phyloP scores from a whole-genome alignment of 2,113 vertebrate genomes.

The Ceyx margarethae region DNA sequence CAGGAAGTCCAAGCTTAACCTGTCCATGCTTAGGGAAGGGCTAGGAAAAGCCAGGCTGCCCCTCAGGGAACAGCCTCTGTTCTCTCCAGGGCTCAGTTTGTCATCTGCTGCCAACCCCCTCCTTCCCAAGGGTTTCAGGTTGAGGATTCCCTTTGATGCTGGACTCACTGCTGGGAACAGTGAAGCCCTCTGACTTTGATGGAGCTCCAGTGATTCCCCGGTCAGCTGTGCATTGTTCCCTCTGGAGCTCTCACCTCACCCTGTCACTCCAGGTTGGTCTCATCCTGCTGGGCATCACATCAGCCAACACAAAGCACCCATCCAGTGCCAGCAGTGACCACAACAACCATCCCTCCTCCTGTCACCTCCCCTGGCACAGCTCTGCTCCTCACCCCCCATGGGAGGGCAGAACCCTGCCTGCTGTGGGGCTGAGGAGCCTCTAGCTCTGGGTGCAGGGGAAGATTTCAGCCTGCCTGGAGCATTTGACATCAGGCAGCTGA shows the following conservation, averaged over 20 bases:
- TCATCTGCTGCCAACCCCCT: slow-evolving; percentile 36
- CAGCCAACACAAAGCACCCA: background rate
- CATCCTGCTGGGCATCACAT: background rate
- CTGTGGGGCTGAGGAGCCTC: background rate
- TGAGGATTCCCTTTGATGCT: slow-evolving; percentile 53
- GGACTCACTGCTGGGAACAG: slow-evolving; percentile 28
- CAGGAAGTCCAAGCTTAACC: background rate
- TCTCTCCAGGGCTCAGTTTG: slow-evolving; percentile 26
- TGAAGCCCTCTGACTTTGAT: slow-evolving; percentile 36
- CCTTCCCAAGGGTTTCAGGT: slow-evolving; percentile 19
- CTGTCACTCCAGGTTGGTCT: background rate
- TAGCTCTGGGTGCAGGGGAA: background rate
- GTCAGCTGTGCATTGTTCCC: slow-evolving; percentile 24
- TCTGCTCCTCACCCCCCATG: rapidly evolving
- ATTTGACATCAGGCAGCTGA: background rate
- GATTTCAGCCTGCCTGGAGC: slow-evolving; percentile 4
- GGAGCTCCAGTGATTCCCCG: background rate
- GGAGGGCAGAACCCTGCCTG: background rate
- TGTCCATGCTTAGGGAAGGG: background rate
- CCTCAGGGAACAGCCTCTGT: background rate
- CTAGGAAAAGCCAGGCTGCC: background rate
- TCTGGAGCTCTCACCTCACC: background rate
- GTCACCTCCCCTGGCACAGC: background rate
- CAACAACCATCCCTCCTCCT: background rate
- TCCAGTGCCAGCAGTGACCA: background rate